A percentile compares a stretch with the other conserved stretches of the same genome.
Evolutionary conservation across 2,797 vertebrate species (phyloP).

Genomic region (Sciurus vulgaris): DNA sequence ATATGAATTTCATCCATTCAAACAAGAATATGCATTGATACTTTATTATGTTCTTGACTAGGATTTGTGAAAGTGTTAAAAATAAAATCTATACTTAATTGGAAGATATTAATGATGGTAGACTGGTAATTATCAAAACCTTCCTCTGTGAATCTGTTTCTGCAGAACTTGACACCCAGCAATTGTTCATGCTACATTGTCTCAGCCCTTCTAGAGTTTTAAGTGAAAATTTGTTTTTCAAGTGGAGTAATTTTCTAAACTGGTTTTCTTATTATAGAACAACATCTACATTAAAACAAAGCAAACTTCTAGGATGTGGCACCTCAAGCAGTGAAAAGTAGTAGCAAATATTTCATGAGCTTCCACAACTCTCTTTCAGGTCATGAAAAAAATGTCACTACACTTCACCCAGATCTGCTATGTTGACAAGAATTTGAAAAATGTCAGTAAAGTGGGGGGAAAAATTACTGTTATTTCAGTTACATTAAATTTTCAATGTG

Average conservation of each 20-base stretch:
- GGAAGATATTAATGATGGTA: not conserved
- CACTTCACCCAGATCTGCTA: not conserved
- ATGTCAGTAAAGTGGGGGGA: not conserved
- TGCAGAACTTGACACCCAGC: not conserved
- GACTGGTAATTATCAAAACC: not conserved
- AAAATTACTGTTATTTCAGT: not conserved
- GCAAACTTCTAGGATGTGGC: not conserved
- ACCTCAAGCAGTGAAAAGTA: not conserved
- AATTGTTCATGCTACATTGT: not conserved
- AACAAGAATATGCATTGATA: not conserved
- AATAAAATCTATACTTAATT: not conserved
- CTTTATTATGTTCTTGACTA: slow-evolving; percentile 20
- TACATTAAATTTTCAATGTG: not conserved
- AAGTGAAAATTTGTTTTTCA: slow-evolving; percentile 45
- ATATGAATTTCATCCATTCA: not conserved
- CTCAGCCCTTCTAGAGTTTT: not conserved
- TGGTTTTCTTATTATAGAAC: slow-evolving; percentile 15
- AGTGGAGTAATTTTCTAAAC: slow-evolving; percentile 30
- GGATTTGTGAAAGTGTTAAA: not conserved
- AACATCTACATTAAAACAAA: slow-evolving; percentile 2
- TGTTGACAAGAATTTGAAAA: not conserved
- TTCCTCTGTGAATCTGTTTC: not conserved
- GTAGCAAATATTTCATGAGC: not conserved
- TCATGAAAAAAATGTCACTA: not conserved
- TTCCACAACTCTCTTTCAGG: not conserved